phyloP scores from a whole-genome alignment of 2,888 invertebrate genomes.

The Asteroscopus sphinx region DNA sequence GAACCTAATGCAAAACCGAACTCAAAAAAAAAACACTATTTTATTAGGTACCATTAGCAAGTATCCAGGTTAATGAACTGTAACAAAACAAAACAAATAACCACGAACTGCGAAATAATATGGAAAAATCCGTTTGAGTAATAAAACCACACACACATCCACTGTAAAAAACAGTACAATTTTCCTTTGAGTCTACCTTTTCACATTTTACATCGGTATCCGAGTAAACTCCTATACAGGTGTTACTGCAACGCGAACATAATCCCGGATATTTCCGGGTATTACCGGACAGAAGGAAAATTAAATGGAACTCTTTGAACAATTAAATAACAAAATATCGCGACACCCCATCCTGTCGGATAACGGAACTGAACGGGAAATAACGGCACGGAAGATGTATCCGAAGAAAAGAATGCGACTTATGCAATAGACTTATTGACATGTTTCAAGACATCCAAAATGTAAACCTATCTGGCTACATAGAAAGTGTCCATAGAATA shows the following conservation, averaged over 20 bases:
- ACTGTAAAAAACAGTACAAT: slow-evolving; percentile 10
- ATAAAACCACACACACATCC: slow-evolving; percentile 5
- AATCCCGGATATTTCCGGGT: slow-evolving; percentile 10
- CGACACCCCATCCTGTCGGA: too few relatives aligned
- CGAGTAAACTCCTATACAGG: slow-evolving; percentile 27
- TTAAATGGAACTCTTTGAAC: slow-evolving; percentile 7
- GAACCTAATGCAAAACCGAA: too few relatives aligned
- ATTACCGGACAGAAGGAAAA: slow-evolving; percentile 5
- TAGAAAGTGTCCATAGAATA: too few relatives aligned
- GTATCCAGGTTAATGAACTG: too few relatives aligned
- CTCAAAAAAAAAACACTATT: too few relatives aligned
- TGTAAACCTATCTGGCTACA: too few relatives aligned
- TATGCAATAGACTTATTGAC: too few relatives aligned
- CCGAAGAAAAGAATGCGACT: too few relatives aligned
- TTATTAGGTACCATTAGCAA: too few relatives aligned
- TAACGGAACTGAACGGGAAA: slow-evolving; percentile 16
- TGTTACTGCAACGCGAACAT: slow-evolving; percentile 8
- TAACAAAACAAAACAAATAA: slow-evolving; percentile 3
- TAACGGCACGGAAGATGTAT: too few relatives aligned
- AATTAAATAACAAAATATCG: slow-evolving; percentile 13
- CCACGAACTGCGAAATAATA: background rate
- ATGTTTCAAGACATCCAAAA: too few relatives aligned
- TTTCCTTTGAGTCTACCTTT: slow-evolving; percentile 40
- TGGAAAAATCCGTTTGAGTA: slow-evolving; percentile 13
- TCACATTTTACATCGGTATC: slow-evolving; percentile 19